phyloP scores from a whole-genome alignment of 2,113 vertebrate species.

The Dromaius novaehollandiae region DNA sequence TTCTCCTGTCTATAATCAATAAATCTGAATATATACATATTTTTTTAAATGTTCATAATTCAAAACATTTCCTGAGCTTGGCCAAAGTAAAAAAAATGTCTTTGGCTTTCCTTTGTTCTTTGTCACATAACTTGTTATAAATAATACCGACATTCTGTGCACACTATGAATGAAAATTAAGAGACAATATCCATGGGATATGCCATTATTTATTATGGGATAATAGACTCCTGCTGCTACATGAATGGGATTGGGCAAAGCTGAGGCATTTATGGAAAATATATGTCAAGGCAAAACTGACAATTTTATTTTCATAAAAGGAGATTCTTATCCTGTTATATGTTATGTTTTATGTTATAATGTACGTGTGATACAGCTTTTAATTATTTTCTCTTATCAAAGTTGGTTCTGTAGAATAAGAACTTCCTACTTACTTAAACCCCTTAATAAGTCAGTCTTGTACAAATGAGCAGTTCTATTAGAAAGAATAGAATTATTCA shows the following conservation, averaged over 20 bases:
- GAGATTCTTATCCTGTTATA: background rate
- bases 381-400: background rate
- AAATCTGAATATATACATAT: background rate
- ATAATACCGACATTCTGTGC: background rate
- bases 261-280: conserved; percentile 6
- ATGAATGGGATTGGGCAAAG: background rate
- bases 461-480: rapidly evolving
- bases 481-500: background rate
- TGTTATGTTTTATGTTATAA: background rate
- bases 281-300: conserved; percentile 22
- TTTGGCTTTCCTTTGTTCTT: background rate
- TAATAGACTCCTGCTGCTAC: conserved; percentile 31
- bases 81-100: background rate
- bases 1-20: background rate
- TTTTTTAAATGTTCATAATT: background rate
- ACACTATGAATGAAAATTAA: background rate
- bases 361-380: background rate
- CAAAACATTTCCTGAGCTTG: background rate
- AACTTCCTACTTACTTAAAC: background rate
- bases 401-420: background rate
- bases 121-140: background rate
- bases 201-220: conserved; percentile 20
- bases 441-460: background rate
- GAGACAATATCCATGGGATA: background rate
- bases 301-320: conserved; percentile 43